Base-by-base conservation (phyloP, 2,888 invertebrate species). In the Lagria hirta region DNA sequence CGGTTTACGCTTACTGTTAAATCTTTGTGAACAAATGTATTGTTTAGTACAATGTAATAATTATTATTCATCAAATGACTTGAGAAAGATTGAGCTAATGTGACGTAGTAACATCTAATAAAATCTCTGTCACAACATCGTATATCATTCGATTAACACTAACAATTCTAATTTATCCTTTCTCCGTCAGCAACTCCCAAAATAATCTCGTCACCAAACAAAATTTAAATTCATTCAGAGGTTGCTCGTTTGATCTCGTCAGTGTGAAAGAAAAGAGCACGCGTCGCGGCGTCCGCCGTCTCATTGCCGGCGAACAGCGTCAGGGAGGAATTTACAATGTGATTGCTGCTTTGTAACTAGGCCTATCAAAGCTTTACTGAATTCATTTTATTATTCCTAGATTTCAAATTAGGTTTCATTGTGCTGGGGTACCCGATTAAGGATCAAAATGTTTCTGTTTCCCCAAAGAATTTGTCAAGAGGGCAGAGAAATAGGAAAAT, bases 321-420 rank as follows among this genome's bases (percentile, higher is more conserved):
- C 66, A 60, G 64, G 70, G 70, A 63, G 70, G 71, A 70, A 70
- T 70, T 65, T 64, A 68, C 69, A 70, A 71, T 70, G 69, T 63
- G 68, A 70, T 67, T 67, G 65, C 57, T 60, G 65, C 69, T 68
- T 66, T 68, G 66, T 65, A 58, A 58, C 55, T 52, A 27, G 33
- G 57, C 50, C 62, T 61, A 57, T 65, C 64, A 64, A 66, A 66
- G 64, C 61, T 48, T 54, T 57, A 58, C 55, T 55, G 54, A 54
- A 47, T 58, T 60, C 55, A 54, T 61, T 62, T 62, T 61, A 64
- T 65, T 63, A 64, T 65, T 62, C 63, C 56, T 43, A 64, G 65
- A 66, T 66, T 66, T 62, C 55, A 62, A 66, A 69, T 67, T 69
- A 68, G 64, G 64, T 64, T 58, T 61, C 62, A 68, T 69, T 68